These are phyloP conservation scores for Drosophila kanapiae DNA, from an alignment of 1,140 invertebrate genomes.

Conservation along the genomic window DNA sequence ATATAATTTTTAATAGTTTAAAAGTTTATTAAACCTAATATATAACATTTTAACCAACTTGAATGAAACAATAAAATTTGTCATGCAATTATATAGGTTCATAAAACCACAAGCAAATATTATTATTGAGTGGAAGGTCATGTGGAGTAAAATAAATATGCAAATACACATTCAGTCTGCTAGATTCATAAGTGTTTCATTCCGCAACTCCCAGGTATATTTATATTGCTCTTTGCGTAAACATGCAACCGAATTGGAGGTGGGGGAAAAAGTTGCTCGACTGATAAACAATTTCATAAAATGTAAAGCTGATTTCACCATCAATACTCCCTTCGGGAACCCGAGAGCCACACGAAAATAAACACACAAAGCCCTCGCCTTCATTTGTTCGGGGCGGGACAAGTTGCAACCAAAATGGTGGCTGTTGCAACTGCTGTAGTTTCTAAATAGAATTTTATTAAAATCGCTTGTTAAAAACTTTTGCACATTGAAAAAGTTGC, in stretches of 20 bases:
- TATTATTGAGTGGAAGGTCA: not conserved
- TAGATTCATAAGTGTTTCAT: not conserved
- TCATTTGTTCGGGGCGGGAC: constrained; percentile 24
- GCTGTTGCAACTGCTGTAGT: constrained; percentile 44
- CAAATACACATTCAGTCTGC: constrained; percentile 1
- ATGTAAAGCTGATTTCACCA: constrained; percentile 21
- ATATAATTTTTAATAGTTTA: not conserved
- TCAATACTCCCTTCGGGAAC: constrained; percentile 5
- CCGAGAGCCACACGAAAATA: constrained; percentile 13
- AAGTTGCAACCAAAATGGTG: constrained; percentile 50
- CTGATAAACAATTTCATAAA: constrained; percentile 32
- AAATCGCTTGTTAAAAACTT: constrained; percentile 83
- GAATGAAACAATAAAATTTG: too few species aligned
- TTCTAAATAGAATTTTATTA: constrained; percentile 83
- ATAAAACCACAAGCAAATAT: not conserved
- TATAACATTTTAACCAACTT: too few species aligned
- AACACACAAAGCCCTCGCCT: constrained; percentile 9
- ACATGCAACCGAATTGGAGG: not conserved
- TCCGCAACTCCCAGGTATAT: not conserved
- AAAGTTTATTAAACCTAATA: too few species aligned
- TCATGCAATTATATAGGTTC: too few species aligned
- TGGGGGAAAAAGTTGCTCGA: constrained; percentile 3
- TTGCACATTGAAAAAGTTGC: constrained; percentile 72
- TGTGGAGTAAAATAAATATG: constrained; percentile 8
- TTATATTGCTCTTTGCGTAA: not conserved